A percentile compares a stretch with the other conserved stretches of the same genome.
Evolutionary conservation across 1,140 invertebrate species (phyloP).

Genomic region (Drosophila ohnishii): DNA sequence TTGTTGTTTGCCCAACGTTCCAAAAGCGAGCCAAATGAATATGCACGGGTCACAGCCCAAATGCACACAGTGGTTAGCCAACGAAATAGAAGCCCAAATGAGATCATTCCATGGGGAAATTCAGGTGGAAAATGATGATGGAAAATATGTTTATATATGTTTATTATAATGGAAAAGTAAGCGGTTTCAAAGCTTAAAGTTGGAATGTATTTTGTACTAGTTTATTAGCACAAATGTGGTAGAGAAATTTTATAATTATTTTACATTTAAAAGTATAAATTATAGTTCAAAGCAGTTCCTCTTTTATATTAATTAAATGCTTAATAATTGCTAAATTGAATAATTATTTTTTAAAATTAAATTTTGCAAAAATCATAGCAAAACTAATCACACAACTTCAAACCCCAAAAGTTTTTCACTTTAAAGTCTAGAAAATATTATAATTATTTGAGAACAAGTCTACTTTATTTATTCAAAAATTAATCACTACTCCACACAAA

Average conservation of each 20-base stretch:
- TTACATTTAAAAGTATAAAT: neutral
- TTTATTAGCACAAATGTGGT: neutral
- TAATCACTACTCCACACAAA: neutral
- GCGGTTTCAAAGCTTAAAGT: neutral
- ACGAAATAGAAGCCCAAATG: constrained; percentile 19
- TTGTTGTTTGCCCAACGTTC: constrained; percentile 63
- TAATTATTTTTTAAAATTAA: neutral
- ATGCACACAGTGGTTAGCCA: constrained; percentile 40
- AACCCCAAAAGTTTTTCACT: neutral
- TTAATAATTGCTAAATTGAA: neutral
- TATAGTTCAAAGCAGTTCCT: neutral
- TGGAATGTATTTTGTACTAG: neutral
- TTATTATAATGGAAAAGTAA: neutral
- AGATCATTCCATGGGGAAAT: constrained; percentile 6
- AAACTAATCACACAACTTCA: neutral
- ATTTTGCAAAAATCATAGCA: neutral
- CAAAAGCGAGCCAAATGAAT: constrained; percentile 53
- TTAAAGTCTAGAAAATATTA: neutral
- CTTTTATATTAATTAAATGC: neutral
- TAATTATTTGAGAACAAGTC: neutral
- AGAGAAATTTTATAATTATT: neutral
- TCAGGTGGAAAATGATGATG: neutral
- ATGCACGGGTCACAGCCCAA: constrained; percentile 35
- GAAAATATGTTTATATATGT: neutral
- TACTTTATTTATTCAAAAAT: neutral